Conservation (phyloP, 2,113 vertebrate species). For the Geococcyx californianus region DNA sequence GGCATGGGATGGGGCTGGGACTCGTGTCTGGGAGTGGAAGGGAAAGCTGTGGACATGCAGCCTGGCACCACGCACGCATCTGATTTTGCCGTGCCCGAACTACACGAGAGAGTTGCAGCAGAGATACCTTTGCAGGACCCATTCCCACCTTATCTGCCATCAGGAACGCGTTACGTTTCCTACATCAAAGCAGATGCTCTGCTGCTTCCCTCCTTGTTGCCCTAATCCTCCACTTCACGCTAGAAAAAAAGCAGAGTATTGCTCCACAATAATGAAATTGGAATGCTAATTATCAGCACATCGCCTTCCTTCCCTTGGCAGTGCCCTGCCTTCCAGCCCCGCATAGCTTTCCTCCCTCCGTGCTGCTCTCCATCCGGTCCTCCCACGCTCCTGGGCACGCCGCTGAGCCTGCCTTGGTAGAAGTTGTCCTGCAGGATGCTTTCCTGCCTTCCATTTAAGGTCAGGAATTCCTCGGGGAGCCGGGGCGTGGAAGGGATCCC, state of each 20-base stretch:
- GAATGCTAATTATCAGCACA: constrained; percentile 20
- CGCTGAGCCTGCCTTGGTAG: not conserved
- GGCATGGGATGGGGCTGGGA: not conserved
- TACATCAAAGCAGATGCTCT: constrained; percentile 26
- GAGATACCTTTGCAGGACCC: constrained; percentile 10
- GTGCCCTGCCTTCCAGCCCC: constrained; percentile 62
- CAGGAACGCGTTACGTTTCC: not conserved
- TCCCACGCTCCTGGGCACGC: constrained; percentile 60
- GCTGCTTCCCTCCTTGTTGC: not conserved
- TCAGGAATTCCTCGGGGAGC: constrained; percentile 28
- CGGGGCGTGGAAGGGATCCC: not conserved
- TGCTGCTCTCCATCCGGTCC: constrained; percentile 42
- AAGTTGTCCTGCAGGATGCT: constrained; percentile 59
- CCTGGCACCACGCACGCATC: not conserved
- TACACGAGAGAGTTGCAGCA: not conserved
- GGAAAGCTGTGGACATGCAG: not conserved
- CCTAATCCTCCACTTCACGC: not conserved
- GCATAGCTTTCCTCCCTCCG: constrained; percentile 37
- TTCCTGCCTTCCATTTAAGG: constrained; percentile 47
- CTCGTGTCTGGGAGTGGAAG: accelerated
- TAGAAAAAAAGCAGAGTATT: not conserved
- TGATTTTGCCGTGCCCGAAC: not conserved
- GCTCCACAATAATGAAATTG: not conserved
- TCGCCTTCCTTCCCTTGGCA: not conserved
- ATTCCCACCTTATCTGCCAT: constrained; percentile 50